Base-by-base conservation (phyloP, 2,888 invertebrate genomes). In the Amiota mariae region DNA sequence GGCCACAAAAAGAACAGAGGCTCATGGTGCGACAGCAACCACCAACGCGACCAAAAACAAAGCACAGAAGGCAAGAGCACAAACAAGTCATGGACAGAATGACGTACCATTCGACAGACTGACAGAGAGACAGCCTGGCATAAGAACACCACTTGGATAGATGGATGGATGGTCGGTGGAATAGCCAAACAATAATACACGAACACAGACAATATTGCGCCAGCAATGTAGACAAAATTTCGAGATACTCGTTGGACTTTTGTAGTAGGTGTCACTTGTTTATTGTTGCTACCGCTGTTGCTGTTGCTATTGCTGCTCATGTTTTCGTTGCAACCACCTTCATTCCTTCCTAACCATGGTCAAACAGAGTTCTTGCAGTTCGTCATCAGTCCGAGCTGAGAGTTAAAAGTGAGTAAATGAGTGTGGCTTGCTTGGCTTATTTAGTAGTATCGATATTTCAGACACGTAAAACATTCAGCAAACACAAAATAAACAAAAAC, bases 361-460 rank as follows among this genome's bases (percentile, higher is more conserved):
- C 12, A 51, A 51, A 12, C n/a, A 20, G 8, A 20, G 18, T 59
- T 59, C 18, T 59, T 18, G 59, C 59, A 59, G 9, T 59, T 59
- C 20, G 36, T 36, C 36, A 6, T 36, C 36, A 36, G 36, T 36
- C 8, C 36, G 36, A 36, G 36, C 8, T 36, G 36, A 36, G 36
- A 36, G 36, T 36, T 46, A 51, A 49, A 1, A 36, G 8, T 36
- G 15, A 59, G 71, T 48, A 57, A 9, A 47, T 54, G n/a, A 48
- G 70, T 59, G 59, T 76, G 73, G 67, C 82, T 76, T 74, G 67
- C 82, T 76, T 74, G 78, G 73, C 75, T 36, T 36, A 36, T 36
- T 36, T 36, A 36, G 36, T 36, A 80, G 79, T 83, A 86, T 83
- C 84, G 85, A 85, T 85, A 83, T 86, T 86, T 81, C 74, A 83